phyloP scores from a whole-genome alignment of 2,888 invertebrate genomes.

The Sphinx pinastri region DNA sequence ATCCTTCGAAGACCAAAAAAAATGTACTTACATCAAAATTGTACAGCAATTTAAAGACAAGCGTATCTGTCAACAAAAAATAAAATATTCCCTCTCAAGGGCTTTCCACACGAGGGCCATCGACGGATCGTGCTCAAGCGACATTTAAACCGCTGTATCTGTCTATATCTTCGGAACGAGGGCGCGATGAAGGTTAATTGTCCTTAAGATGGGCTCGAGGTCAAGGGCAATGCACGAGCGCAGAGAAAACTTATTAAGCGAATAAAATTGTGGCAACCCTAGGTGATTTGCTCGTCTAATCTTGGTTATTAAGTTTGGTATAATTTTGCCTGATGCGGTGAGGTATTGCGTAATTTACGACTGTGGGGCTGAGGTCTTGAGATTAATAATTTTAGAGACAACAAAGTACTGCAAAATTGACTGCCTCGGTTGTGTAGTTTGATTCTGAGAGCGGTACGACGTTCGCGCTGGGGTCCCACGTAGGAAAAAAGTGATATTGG shows the following conservation, averaged over 20 bases:
- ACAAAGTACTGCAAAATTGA: too few species aligned
- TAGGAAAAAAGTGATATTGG: too few species aligned
- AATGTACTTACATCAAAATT: background rate
- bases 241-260: slow-evolving; percentile 2
- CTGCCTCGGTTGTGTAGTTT: too few species aligned
- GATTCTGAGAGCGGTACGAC: too few species aligned
- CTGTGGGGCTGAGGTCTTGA: too few species aligned
- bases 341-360: too few species aligned
- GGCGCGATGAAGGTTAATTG: slow-evolving; percentile 24
- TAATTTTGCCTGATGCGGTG: too few species aligned
- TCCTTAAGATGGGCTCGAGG: slow-evolving; percentile 10
- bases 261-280: background rate
- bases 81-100: slow-evolving; percentile 23
- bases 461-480: too few species aligned
- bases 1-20: background rate
- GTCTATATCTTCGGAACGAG: slow-evolving; percentile 20
- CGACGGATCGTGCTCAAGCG: slow-evolving; percentile 29
- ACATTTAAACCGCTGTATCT: slow-evolving; percentile 25
- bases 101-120: slow-evolving; percentile 16
- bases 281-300: background rate
- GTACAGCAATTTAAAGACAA: background rate
- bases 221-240: background rate
- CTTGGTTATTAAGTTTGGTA: too few species aligned
- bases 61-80: slow-evolving; percentile 24
- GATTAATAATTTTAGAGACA: too few species aligned